Percentiles rank a stretch among this genome's conserved stretches.
These are phyloP conservation scores for Notothenia rossii DNA, from an alignment of 2,113 vertebrate species.

Conservation along the genomic window DNA sequence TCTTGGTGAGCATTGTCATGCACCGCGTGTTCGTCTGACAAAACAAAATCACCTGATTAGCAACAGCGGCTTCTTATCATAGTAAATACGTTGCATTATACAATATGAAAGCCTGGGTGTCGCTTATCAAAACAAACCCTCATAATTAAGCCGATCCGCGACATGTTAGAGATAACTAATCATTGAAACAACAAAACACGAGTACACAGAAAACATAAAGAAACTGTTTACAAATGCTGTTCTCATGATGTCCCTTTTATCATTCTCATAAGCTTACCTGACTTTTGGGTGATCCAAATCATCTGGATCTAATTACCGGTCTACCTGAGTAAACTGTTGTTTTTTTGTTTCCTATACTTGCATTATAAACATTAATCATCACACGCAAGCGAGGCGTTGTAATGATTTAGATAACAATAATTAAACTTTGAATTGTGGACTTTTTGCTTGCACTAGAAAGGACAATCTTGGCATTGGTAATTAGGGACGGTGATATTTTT, in stretches of 20 bases:
- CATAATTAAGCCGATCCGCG: not conserved
- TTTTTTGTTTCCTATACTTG: conserved; percentile 16
- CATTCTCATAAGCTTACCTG: conserved; percentile 50
- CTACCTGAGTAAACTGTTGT: conserved; percentile 70
- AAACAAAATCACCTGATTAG: conserved; percentile 24
- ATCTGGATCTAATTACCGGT: conserved; percentile 71
- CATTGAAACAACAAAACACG: conserved; percentile 5
- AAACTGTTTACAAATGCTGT: conserved; percentile 25
- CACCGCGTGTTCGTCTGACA: not conserved
- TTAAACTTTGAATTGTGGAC: conserved; percentile 61
- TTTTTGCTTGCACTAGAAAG: conserved; percentile 45
- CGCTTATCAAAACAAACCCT: conserved; percentile 25
- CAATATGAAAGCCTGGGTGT: not conserved
- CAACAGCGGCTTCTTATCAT: not conserved
- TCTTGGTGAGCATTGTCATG: conserved; percentile 10
- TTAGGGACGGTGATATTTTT: conserved; percentile 57
- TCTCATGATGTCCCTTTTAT: conserved; percentile 44
- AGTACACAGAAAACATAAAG: conserved; percentile 12
- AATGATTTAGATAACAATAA: conserved; percentile 70
- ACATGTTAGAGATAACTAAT: conserved; percentile 29
- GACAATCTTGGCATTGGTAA: conserved; percentile 42
- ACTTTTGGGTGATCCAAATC: conserved; percentile 72
- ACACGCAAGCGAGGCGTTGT: conserved; percentile 50
- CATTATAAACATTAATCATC: conserved; percentile 69
- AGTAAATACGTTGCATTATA: conserved; percentile 10